These are phyloP conservation scores for Megalonaias nervosa DNA, from an alignment of 1,140 invertebrate genomes.

Conservation along the genomic window DNA sequence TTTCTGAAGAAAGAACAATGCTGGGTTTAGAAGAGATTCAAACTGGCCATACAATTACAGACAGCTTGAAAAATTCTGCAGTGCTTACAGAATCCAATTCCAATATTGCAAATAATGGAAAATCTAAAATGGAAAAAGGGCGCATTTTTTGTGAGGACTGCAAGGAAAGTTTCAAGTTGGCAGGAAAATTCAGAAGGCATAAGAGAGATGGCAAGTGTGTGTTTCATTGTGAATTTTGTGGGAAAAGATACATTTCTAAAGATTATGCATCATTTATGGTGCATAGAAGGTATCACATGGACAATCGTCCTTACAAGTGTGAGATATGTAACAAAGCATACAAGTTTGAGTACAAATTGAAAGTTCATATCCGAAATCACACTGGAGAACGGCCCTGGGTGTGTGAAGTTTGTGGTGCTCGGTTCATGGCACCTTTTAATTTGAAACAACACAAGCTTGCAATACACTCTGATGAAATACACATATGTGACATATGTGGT, in stretches of 20 bases:
- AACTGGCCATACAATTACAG: too few species aligned
- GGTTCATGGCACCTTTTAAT: slow-evolving; percentile 89
- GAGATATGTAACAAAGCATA: slow-evolving; percentile 87
- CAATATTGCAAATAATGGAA: too few species aligned
- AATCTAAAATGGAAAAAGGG: too few species aligned
- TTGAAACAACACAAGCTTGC: slow-evolving; percentile 79
- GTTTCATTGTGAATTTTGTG: slow-evolving; percentile 35
- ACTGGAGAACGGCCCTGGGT: slow-evolving; percentile 96
- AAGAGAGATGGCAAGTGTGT: slow-evolving; percentile 23
- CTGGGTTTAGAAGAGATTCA: too few species aligned
- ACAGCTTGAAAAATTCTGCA: too few species aligned
- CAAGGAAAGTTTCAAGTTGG: slow-evolving; percentile 7
- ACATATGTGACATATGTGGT: slow-evolving; percentile 28
- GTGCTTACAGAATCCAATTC: too few species aligned
- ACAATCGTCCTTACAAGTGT: slow-evolving; percentile 78
- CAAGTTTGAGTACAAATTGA: slow-evolving; percentile 91
- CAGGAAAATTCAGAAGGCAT: slow-evolving; percentile 19
- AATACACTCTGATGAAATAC: neutral
- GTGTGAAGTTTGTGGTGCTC: slow-evolving; percentile 90
- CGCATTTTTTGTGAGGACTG: slow-evolving; percentile 22
- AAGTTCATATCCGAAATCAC: slow-evolving; percentile 94
- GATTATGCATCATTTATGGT: slow-evolving; percentile 12
- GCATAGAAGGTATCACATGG: slow-evolving; percentile 32
- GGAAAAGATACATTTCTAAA: slow-evolving; percentile 10
- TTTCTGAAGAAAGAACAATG: too few species aligned